phyloP scores from a whole-genome alignment of 2,888 invertebrate genomes.

The Troides helena region DNA sequence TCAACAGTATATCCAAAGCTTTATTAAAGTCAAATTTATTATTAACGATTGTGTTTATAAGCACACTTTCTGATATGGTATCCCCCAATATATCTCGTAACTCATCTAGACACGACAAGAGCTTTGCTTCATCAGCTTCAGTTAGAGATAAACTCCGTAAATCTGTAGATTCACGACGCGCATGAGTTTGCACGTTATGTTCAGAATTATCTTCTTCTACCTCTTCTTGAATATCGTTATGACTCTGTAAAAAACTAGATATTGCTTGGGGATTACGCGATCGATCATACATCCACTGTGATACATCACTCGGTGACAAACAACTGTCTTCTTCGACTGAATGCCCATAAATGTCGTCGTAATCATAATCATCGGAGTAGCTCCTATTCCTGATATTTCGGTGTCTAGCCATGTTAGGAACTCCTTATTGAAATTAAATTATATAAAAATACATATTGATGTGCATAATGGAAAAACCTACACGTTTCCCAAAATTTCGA shows the following conservation, averaged over 20 bases:
- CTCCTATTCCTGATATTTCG: constrained; percentile 91
- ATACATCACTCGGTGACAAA: constrained; percentile 92
- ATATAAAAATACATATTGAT: constrained; percentile 16
- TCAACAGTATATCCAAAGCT: constrained; percentile 86
- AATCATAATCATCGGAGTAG: constrained; percentile 94
- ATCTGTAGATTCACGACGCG: constrained; percentile 72
- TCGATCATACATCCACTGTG: constrained; percentile 92
- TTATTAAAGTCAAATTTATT: constrained; percentile 86
- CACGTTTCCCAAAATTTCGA: constrained; percentile 42
- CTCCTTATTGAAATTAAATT: constrained; percentile 5
- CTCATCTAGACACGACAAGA: constrained; percentile 91
- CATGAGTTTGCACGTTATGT: constrained; percentile 38
- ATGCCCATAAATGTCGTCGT: constrained; percentile 95
- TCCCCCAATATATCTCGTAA: constrained; percentile 90
- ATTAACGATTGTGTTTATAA: constrained; percentile 86
- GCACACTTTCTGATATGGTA: constrained; percentile 84
- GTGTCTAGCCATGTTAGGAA: constrained; percentile 88
- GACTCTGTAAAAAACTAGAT: constrained; percentile 86
- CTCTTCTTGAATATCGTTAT: constrained; percentile 86
- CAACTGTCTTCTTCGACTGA: constrained; percentile 96
- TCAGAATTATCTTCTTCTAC: constrained; percentile 70
- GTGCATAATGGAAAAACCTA: constrained; percentile 28
- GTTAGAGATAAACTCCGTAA: constrained; percentile 75
- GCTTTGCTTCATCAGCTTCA: constrained; percentile 85
- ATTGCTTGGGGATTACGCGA: constrained; percentile 86